Evolutionary conservation across 2,888 invertebrate species (phyloP).

Genomic region (Napeogenes sylphis): DNA sequence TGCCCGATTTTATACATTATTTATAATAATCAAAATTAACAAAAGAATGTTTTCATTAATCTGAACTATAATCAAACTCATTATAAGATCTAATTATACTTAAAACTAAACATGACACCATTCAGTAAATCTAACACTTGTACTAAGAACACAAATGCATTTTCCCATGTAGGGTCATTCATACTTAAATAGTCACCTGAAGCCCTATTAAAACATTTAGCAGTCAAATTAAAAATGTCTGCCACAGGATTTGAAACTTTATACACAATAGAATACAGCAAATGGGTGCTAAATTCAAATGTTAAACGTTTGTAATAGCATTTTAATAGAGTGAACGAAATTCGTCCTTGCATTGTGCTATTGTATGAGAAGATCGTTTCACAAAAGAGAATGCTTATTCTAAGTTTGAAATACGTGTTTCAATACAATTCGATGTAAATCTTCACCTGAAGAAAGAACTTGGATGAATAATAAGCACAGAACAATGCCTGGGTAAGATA

Average conservation of each 20-base stretch:
- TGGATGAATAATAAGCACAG: slow-evolving; percentile 1
- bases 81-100: no score
- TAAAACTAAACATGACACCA: no score
- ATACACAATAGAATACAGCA: slow-evolving; percentile 16
- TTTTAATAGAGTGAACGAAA: slow-evolving; percentile 70
- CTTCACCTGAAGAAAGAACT: slow-evolving; percentile 39
- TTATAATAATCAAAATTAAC: no score
- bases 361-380: slow-evolving; percentile 57
- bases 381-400: slow-evolving; percentile 62
- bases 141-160: slow-evolving; percentile 26
- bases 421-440: slow-evolving; percentile 32
- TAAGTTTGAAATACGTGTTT: slow-evolving; percentile 42
- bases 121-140: slow-evolving; percentile 14
- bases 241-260: slow-evolving; percentile 24
- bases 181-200: slow-evolving; percentile 6
- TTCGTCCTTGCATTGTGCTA: slow-evolving; percentile 72
- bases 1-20: no score
- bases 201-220: slow-evolving; percentile 18
- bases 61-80: background rate
- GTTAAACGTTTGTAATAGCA: slow-evolving; percentile 50
- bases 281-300: slow-evolving; percentile 18
- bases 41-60: slow-evolving; percentile 2
- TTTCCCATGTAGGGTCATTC: slow-evolving; percentile 30
- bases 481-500: no score
- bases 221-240: slow-evolving; percentile 20